Evolutionary conservation across 1,140 invertebrate genomes (phyloP), one percentile per base, ranked within the genome.

Genomic region (Archegozetes longisetosus): DNA sequence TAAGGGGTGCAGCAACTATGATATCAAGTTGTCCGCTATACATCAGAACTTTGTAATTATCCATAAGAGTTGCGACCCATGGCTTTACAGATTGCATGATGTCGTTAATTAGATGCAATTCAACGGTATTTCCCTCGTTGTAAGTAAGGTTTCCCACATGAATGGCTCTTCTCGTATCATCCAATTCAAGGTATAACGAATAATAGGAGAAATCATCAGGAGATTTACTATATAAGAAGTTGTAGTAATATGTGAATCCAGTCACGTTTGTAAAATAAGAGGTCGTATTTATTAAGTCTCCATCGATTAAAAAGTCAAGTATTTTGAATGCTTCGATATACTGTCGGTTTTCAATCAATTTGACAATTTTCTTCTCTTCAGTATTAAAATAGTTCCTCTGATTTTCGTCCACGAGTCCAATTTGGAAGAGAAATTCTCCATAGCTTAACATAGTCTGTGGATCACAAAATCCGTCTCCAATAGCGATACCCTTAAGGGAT

Each of bases 1-100:
- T 87, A 27, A 84, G 66, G 0, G 84, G 81, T 70, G 86, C 86
- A 1, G 86, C 82, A 2, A 88, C 82, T 65, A 89, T 86, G 22
- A 91, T 82, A 68, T 91, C 87, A 29, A 90, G 68, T 67, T 89
- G 85, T 0, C 87, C 87, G 67, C 81, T 88, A 68, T 88, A 91
- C 2, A 67, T 28, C 29, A 65, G 17, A n/a, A 62, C 53, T 51
- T 63, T 56, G 53, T 66, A 66, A 47, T 66, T 50, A 53, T 9
- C 1, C 55, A 76, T 68, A 75, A 79, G 61, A 0, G 93, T 70
- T 59, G 82, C 73, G 50, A 94, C 73, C 78, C 81, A 83, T 1
- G 80, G 79, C 48, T 84, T 82, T 25, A 88, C 79, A 0, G 84
- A 85, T 66, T 88, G 78, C 81, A 90, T 86, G 0, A 93, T 76